A percentile compares a stretch with the other conserved stretches of the same genome.
Evolutionary conservation across 1,140 invertebrate species (phyloP).

Genomic region (Zaprionus taronus): DNA sequence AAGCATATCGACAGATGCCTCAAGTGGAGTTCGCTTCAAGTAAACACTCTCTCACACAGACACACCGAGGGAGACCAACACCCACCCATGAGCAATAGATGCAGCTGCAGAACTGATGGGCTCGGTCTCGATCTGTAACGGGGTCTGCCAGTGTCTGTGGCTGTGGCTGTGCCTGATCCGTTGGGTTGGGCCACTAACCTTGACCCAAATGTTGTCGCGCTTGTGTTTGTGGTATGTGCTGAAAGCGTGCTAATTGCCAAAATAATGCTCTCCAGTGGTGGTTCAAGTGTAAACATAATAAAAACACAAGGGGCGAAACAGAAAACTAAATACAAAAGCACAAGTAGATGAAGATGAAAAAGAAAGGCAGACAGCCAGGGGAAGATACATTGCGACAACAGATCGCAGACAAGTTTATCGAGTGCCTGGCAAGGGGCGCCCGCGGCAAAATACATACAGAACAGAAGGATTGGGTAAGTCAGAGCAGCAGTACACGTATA

Average conservation of each 20-base stretch:
- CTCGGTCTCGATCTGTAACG: slow-evolving; percentile 8
- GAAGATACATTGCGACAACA: slow-evolving; percentile 26
- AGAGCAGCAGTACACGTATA: slow-evolving; percentile 2
- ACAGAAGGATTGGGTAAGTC: slow-evolving; percentile 27
- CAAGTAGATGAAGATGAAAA: background rate
- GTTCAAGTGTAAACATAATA: slow-evolving; percentile 72
- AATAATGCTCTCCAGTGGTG: slow-evolving; percentile 51
- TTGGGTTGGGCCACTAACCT: slow-evolving; percentile 63
- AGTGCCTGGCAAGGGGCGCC: slow-evolving; percentile 16
- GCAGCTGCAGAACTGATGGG: slow-evolving; percentile 14
- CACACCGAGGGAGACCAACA: slow-evolving; percentile 7
- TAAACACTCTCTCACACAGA: slow-evolving; percentile 18
- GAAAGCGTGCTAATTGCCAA: slow-evolving; percentile 78
- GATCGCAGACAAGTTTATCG: slow-evolving; percentile 35
- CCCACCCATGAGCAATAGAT: slow-evolving; percentile 15
- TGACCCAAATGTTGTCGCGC: slow-evolving; percentile 54
- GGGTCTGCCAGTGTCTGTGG: too few species aligned
- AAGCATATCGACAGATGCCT: slow-evolving; percentile 29
- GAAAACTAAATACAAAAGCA: slow-evolving; percentile 21
- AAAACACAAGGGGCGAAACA: slow-evolving; percentile 22
- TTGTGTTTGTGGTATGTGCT: slow-evolving; percentile 46
- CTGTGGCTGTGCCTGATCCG: too few species aligned
- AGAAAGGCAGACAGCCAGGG: background rate
- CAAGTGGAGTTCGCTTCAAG: slow-evolving; percentile 30
- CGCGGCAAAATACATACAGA: background rate